Evolutionary conservation across 2,888 invertebrate genomes (phyloP), one percentile per base, ranked within the genome.

Genomic region (Amiota communis): DNA sequence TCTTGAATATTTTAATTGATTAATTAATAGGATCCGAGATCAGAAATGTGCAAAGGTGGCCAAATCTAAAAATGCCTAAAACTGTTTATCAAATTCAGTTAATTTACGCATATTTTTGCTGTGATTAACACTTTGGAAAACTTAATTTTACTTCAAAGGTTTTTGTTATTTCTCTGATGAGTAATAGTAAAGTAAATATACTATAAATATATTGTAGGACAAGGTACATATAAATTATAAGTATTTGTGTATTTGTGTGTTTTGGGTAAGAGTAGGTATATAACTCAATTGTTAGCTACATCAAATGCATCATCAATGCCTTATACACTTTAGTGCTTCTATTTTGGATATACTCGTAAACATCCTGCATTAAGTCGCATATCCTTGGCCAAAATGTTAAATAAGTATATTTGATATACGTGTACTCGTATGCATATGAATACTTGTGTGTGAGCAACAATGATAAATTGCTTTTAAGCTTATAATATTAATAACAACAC

Each of bases 401-500:
- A 23, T 23, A 70, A 75, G 48, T 72, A 49, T 63, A n/a, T n/a
- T n/a, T n/a, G n/a, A 17, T 67, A 17, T 36, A 36, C 3, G 57
- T 76, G 13, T 49, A 48, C 69, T 59, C 72, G 71, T 59, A 51
- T 65, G 61, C 67, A 53, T 53, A 48, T 59, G 15, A 64, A 53
- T 57, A 23, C 71, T 65, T 73, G 57, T 76, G 72, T 73, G 36
- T 47, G 48, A 13, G 36, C 20, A 49, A 53, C 17, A 48, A 87
- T 85, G 87, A 85, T 87, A 87, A 86, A 87, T 85, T 80, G 78
- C 79, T 74, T 68, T 69, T 76, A 70, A 82, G 83, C 85, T 85
- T 85, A 85, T 84, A 81, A 86, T 86, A 87, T 85, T 86, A 85
- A 87, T 85, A 85, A 86, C 36, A 36, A 36, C 81, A 83, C 79